Base-by-base conservation (phyloP, 2,113 vertebrate genomes). In the Pycnonotus jocosus region DNA sequence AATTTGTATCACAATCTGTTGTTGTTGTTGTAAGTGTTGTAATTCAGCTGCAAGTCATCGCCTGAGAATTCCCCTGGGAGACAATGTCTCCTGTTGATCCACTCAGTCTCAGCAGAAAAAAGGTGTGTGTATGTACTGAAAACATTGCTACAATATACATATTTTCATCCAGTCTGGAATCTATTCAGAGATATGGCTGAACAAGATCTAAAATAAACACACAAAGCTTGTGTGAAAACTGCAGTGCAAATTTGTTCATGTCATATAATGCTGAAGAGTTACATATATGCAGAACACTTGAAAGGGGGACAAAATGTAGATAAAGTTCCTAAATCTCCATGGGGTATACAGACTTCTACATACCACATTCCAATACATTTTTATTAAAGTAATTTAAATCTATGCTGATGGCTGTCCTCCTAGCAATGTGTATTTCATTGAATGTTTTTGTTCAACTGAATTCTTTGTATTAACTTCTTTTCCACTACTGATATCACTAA, bases 271-370 rank as follows among this genome's bases (percentile, higher is more conserved):
- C 11, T 79, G 51, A 73, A 56, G 54, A 64, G 4, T 27, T 24
- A 3, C n/a, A 9, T 31, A 56, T 37, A 72, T 61, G 15, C 17
- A 70, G 23, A 45, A 25, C 9, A n/a, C 2, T 47, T 56, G 54
- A 11, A 81, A 38, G 38, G 7, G 5, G 12, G 16, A 77, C 3
- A 51, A 56, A 58, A 16, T 60, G 15, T 14, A 58, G 51, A 27
- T 70, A 84, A 93, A 84, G 74, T 50, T 24, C 15, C 35, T 47
- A 64, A 58, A 81, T 74, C 15, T 38, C 30, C 33, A 30, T 30
- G 12, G 44, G 2, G 3, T 45, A 45, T 53, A 45, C 16, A 61
- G 19, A n/a, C 1, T 58, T 81, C 10, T 45, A 20, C 0, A 1
- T 50, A 51, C 65, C 92, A 57, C 0, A 38, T 68, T 70, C 8